These are phyloP conservation scores for Carduelis carduelis DNA, from an alignment of 2,797 vertebrate genomes.

Conservation along the genomic window DNA sequence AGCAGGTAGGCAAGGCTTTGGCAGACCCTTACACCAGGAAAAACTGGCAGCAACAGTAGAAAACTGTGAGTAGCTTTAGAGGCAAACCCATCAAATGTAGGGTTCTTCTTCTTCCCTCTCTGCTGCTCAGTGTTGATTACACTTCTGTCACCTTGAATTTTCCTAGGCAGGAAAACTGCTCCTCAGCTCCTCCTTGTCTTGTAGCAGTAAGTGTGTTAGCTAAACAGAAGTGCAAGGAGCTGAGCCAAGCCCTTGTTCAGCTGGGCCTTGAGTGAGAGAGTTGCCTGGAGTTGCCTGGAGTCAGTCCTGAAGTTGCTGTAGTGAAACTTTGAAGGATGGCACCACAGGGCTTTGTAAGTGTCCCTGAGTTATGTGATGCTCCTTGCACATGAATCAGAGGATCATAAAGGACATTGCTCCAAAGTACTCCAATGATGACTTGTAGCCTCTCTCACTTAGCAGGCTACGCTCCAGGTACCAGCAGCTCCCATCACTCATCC, in stretches of 20 bases:
- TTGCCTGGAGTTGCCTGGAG: not conserved
- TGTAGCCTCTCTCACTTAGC: not conserved
- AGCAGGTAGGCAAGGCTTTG: not conserved
- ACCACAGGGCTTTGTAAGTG: constrained; percentile 25
- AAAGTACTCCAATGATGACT: constrained; percentile 37
- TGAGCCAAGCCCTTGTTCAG: not conserved
- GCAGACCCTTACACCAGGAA: not conserved
- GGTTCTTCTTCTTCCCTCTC: not conserved
- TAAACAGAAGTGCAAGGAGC: not conserved
- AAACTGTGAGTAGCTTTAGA: not conserved
- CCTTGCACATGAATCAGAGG: constrained; percentile 44
- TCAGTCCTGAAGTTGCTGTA: not conserved
- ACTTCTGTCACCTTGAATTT: not conserved
- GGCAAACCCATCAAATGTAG: not conserved
- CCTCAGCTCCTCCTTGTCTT: not conserved
- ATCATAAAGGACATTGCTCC: constrained; percentile 34
- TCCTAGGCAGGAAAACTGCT: not conserved
- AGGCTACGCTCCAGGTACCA: not conserved
- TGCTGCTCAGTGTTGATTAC: not conserved
- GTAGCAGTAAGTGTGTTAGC: not conserved
- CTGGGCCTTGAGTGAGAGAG: rapidly evolving
- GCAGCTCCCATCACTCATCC: constrained; percentile 39
- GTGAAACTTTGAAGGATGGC: constrained; percentile 33
- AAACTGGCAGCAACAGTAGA: not conserved
- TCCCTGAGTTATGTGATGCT: constrained; percentile 39